phyloP scores from a whole-genome alignment of 1,140 invertebrate species.

The Rhopalosiphum maidis region DNA sequence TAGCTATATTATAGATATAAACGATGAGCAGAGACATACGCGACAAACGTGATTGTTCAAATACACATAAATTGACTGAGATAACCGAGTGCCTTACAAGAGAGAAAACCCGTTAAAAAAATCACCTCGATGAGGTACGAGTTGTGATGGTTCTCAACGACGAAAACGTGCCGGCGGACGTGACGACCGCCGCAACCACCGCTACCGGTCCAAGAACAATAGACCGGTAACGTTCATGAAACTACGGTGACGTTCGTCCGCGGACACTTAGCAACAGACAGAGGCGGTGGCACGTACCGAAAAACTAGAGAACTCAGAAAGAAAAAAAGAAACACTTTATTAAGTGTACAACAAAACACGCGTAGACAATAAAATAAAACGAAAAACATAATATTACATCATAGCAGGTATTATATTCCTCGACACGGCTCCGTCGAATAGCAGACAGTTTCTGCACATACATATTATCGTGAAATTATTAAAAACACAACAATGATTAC shows the following conservation, averaged over 20 bases:
- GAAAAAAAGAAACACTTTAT: background rate
- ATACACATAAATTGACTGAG: background rate
- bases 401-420: background rate
- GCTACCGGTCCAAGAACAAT: conserved; percentile 22
- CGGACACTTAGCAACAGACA: background rate
- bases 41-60: background rate
- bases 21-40: background rate
- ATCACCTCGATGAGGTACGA: background rate
- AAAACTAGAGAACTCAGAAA: background rate
- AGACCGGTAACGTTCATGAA: background rate
- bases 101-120: background rate
- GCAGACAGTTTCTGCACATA: background rate
- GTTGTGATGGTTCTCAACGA: background rate
- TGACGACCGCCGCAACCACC: background rate
- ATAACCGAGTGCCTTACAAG: background rate
- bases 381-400: background rate
- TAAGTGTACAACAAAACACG: background rate
- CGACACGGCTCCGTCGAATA: background rate
- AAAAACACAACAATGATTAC: background rate
- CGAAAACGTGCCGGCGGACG: conserved; percentile 1
- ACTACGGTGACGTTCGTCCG: background rate
- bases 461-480: background rate
- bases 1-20: background rate
- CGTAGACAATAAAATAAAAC: background rate
- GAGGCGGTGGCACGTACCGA: conserved; percentile 12